Base-by-base conservation (phyloP, 1,140 invertebrate species). In the Penaeus vannamei region DNA sequence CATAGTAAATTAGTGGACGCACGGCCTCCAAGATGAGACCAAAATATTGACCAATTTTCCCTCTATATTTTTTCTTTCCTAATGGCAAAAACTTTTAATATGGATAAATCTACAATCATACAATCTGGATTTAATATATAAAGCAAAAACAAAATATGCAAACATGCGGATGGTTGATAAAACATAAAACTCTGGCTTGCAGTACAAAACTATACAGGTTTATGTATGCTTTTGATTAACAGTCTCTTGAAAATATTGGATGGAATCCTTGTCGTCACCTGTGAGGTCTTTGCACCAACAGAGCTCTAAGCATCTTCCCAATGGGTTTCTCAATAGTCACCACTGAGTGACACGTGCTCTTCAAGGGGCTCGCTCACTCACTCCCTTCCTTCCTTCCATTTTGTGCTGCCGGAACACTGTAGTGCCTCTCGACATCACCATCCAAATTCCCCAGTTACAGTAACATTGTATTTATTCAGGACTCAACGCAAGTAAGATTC, bases 171-270 rank as follows among this genome's bases (percentile, higher is more conserved):
- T 72, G 81, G 60, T 69, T 85, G 60, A 86, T 59, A 23, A 84
- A 87, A 76, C 81, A 42, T 81, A 77, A 89, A 61, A 79, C 66
- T 72, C 53, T 79, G 72, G 87, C 69, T 82, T 83, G 80, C 82
- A 89, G 87, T 89, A 89, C 84, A 89, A 89, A 89, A 89, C 87
- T 89, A 89, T 89, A 89, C 87, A 84, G 87, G 87, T 89, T 89
- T 84, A 26, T 76, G 69, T 26, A 32, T 89, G 53, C 72, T 89
- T 89, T 89, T 89, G 87, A 89, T 89, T 89, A 79, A 84, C 81
- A 84, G 81, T 89, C 84, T 77, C 82, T 89, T 84, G 60, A 84
- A 89, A 84, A 84, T 84, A 79, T 79, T 89, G 87, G 87, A 89
- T 89, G 87, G 87, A 89, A 89, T 89, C 72, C 87, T 89, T 77